phyloP scores from a whole-genome alignment of 2,888 invertebrate species.

The Tenthredo livida region DNA sequence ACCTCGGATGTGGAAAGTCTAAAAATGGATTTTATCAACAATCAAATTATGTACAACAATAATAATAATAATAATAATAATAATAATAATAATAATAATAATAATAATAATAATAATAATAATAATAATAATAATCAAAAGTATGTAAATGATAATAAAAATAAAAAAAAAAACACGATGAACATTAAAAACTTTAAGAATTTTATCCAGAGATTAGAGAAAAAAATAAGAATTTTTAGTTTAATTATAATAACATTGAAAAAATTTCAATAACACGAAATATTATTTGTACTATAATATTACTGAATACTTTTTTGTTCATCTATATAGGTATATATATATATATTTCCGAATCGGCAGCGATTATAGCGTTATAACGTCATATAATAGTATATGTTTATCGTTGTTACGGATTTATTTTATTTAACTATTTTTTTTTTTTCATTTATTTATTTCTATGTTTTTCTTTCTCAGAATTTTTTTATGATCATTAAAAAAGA shows the following conservation, averaged over 20 bases:
- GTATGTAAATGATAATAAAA: not conserved
- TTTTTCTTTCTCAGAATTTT: not conserved
- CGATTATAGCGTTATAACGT: constrained; percentile 32
- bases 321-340: too few species aligned
- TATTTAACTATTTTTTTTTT: not conserved
- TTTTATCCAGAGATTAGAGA: not conserved
- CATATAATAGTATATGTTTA: not conserved
- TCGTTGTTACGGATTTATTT: constrained; percentile 29
- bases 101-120: too few species aligned
- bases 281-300: constrained; percentile 22
- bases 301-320: not conserved
- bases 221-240: not conserved
- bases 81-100: too few species aligned
- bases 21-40: not conserved
- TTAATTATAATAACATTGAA: not conserved
- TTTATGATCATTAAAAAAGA: not conserved
- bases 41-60: too few species aligned
- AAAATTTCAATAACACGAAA: not conserved
- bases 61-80: too few species aligned
- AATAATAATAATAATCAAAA: not conserved
- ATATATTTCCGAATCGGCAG: constrained; percentile 6
- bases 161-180: not conserved
- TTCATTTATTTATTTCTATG: not conserved
- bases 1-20: constrained; percentile 12
- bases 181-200: not conserved